Percentiles rank a stretch among this genome's conserved stretches.
Conservation (phyloP, 1,140 invertebrate genomes). For the Lamellibrachia luymesi region DNA sequence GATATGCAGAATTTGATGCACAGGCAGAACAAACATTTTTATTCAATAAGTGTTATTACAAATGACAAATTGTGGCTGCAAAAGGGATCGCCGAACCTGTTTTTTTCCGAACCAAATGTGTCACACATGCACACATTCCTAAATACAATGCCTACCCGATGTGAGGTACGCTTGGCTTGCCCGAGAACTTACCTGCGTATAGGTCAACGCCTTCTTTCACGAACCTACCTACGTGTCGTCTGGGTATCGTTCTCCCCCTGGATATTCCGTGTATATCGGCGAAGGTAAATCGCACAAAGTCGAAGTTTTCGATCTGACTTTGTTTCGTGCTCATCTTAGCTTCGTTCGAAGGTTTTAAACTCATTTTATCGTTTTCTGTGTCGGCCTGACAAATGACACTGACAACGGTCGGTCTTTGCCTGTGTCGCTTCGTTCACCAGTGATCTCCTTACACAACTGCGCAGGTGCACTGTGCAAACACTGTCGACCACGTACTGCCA, state of each 20-base stretch:
- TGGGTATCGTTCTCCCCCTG: slow-evolving; percentile 8
- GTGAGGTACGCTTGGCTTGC: not conserved
- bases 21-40: too few relatives aligned
- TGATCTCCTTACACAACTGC: not conserved
- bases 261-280: slow-evolving; percentile 23
- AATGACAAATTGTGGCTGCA: too few relatives aligned
- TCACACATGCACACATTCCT: too few relatives aligned
- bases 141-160: not conserved
- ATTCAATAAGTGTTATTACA: too few relatives aligned
- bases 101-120: too few relatives aligned
- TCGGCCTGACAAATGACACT: not conserved
- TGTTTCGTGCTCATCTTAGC: not conserved
- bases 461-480: not conserved
- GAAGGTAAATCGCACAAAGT: slow-evolving; percentile 23
- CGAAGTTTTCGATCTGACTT: slow-evolving; percentile 9
- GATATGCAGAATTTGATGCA: too few relatives aligned
- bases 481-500: too few relatives aligned
- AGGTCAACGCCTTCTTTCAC: not conserved
- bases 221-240: slow-evolving; percentile 8
- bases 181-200: not conserved
- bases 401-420: not conserved
- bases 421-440: not conserved
- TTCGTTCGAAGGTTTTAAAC: not conserved
- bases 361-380: not conserved
- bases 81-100: too few relatives aligned